Evolutionary conservation across 2,888 invertebrate species (phyloP), one percentile per base, ranked within the genome.

Genomic region (Apotomis turbidana): DNA sequence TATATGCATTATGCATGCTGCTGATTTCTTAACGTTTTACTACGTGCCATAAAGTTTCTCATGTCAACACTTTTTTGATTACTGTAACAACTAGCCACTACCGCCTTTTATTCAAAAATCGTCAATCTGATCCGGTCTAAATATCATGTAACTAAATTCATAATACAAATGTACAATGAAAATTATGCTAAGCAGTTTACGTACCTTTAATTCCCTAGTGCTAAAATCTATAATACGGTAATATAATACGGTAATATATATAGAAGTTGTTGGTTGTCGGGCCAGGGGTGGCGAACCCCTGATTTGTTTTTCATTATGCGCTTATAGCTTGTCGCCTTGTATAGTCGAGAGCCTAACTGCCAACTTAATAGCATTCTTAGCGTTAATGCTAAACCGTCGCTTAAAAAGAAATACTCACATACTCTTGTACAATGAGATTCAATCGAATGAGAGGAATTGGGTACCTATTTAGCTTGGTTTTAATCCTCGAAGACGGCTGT

Each of bases 271-370:
- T 85, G 85, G 84, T 85, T 76, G 82, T 57, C 80, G 83, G 81
- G 80, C 78, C 78, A 76, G 79, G 81, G 81, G 80, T 76, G 80
- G 81, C 77, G 78, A 76, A 79, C 79, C 78, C 82, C 75, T 83
- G 86, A 89, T 88, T 88, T 89, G 89, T 89, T 89, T 89, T 89
- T 89, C 89, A 89, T 89, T 89, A 89, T 86, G 85, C 81, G 80
- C 84, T 86, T 83, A 85, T 80, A 79, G 83, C 80, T 76, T 79
- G 76, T 78, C 75, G 77, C 78, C 77, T 76, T 76, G 77, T 76
- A 76, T 78, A 78, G 79, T 77, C 77, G 76, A 80, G 78, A 78
- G 78, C 79, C 81, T 81, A 80, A 81, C 80, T 80, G 77, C 77
- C 80, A 78, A 76, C 78, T 78, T 79, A 77, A 78, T 81, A 77